phyloP scores from a whole-genome alignment of 2,797 vertebrate genomes.

The Borostomias antarcticus region DNA sequence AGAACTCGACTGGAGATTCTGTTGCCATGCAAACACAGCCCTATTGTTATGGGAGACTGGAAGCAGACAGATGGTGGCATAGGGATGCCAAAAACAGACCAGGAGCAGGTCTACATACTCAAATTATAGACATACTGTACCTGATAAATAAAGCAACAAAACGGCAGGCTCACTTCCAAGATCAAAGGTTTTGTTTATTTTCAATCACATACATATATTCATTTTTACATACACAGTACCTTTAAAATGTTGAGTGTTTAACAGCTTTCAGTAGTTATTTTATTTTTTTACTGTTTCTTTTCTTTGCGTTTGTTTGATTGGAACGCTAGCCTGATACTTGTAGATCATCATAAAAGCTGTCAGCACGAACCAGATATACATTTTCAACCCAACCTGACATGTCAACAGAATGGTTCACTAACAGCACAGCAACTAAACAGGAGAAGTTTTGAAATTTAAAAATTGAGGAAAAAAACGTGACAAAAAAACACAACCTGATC shows the following conservation, averaged over 20 bases:
- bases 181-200: conserved; percentile 86
- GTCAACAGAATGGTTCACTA: conserved; percentile 72
- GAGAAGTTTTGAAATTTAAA: too few relatives aligned
- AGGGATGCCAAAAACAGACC: not conserved
- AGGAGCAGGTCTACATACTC: not conserved
- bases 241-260: conserved; percentile 82
- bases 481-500: conserved; percentile 73
- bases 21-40: not conserved
- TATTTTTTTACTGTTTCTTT: conserved; percentile 53
- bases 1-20: not conserved
- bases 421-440: conserved; percentile 73
- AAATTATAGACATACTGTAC: not conserved
- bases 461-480: conserved; percentile 42
- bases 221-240: conserved; percentile 82
- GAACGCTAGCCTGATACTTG: conserved; percentile 72
- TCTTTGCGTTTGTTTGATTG: conserved; percentile 69
- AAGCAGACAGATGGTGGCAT: not conserved
- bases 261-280: conserved; percentile 67
- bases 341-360: conserved; percentile 49
- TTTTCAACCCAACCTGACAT: conserved; percentile 68
- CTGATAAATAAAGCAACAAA: conserved; percentile 28
- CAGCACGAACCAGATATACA: conserved; percentile 68
- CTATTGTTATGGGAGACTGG: not conserved
- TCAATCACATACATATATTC: conserved; percentile 83
- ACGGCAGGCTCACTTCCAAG: conserved; percentile 59